These are phyloP conservation scores for Zingel zingel DNA, from an alignment of 2,113 vertebrate species.

Conservation along the genomic window DNA sequence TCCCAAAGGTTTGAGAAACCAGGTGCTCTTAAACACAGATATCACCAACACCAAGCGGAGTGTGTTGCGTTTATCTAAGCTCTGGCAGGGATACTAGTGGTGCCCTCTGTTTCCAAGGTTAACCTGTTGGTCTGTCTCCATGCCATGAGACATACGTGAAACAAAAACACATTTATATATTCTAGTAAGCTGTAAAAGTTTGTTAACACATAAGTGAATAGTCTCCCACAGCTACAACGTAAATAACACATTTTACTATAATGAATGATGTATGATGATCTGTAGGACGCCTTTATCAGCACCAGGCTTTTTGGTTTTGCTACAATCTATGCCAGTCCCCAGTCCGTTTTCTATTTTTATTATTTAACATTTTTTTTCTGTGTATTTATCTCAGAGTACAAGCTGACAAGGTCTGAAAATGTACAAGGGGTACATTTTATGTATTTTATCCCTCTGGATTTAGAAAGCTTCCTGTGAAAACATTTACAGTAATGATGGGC, in stretches of 20 bases:
- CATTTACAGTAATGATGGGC: conserved; percentile 19
- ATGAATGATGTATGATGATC: background rate
- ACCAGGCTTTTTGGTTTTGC: background rate
- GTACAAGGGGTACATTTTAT: conserved; percentile 8
- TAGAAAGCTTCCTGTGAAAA: conserved; percentile 24
- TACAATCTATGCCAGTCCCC: background rate
- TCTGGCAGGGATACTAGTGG: conserved; percentile 21
- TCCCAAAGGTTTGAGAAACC: conserved; percentile 22
- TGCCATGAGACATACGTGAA: background rate
- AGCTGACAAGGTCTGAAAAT: background rate
- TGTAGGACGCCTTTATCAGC: background rate
- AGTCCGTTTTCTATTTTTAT: background rate
- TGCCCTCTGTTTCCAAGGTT: conserved; percentile 23
- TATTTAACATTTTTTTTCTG: background rate
- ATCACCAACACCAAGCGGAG: conserved; percentile 2
- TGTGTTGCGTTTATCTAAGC: conserved; percentile 13
- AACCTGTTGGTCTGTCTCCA: conserved; percentile 8
- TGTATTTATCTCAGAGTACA: background rate
- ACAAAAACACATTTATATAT: background rate
- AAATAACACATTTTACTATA: background rate
- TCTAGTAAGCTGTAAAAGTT: background rate
- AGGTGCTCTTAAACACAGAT: conserved; percentile 44
- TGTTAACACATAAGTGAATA: background rate
- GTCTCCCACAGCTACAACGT: background rate
- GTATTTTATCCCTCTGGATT: conserved; percentile 37